Percentiles rank a stretch among this genome's conserved stretches.
Evolutionary conservation across 2,888 invertebrate species (phyloP).

Genomic region (Acanthosepion lycidas): DNA sequence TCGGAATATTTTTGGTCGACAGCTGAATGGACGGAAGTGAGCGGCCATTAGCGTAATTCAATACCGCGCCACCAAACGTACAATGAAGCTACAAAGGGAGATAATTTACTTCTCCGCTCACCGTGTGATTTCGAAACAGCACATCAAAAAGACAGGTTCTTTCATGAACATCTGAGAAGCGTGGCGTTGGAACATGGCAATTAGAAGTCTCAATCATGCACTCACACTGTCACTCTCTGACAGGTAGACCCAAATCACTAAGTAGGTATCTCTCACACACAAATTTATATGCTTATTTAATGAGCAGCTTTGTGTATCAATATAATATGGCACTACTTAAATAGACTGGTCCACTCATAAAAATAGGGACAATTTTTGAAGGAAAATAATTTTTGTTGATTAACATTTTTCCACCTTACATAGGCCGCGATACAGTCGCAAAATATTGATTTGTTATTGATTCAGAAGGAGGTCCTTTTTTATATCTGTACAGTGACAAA

Average conservation of each 20-base stretch:
- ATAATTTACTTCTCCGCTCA: neutral
- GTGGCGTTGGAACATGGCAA: neutral
- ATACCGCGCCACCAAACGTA: neutral
- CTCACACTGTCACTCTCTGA: neutral
- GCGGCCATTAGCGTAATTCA: neutral
- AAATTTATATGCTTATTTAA: neutral
- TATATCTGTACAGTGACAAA: too few species aligned
- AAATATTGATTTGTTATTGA: too few species aligned
- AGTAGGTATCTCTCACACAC: neutral
- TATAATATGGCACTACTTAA: too few species aligned
- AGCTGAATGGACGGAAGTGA: constrained; percentile 15
- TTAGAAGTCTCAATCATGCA: neutral
- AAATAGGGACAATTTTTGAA: too few species aligned
- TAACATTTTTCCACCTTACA: too few species aligned
- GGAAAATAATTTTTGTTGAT: too few species aligned
- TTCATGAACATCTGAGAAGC: neutral
- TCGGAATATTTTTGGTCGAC: constrained; percentile 9
- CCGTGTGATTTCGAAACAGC: neutral
- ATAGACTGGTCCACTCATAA: too few species aligned
- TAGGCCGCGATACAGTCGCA: too few species aligned
- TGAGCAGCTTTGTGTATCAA: too few species aligned
- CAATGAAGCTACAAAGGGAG: constrained; percentile 10
- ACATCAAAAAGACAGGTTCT: constrained; percentile 33
- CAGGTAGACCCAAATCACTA: neutral
- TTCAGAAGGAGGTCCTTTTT: too few species aligned